These are phyloP conservation scores for Leptinotarsa peninsularis DNA, from an alignment of 2,888 invertebrate species.

Conservation along the genomic window DNA sequence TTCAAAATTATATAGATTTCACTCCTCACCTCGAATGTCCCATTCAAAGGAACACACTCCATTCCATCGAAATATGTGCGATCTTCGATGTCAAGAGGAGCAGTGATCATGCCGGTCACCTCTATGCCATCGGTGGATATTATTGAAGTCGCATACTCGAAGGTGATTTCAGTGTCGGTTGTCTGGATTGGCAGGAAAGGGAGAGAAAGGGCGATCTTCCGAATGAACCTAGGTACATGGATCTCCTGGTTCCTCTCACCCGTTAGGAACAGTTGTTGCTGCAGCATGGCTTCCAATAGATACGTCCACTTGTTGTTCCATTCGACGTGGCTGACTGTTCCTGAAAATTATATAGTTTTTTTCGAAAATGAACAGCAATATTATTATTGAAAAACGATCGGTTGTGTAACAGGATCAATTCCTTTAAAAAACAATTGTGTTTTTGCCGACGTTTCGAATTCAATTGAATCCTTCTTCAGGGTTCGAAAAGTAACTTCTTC, in stretches of 20 bases:
- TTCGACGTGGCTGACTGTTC: constrained; percentile 54
- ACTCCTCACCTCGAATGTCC: constrained; percentile 49
- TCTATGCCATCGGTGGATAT: constrained; percentile 60
- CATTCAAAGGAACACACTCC: constrained; percentile 58
- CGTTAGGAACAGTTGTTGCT: constrained; percentile 76
- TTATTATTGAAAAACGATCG: too few species aligned
- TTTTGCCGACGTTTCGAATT: too few species aligned
- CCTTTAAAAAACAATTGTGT: too few species aligned
- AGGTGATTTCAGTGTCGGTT: constrained; percentile 56
- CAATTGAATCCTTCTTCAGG: too few species aligned
- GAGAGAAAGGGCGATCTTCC: constrained; percentile 66
- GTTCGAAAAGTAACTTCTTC: too few species aligned
- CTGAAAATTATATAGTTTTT: constrained; percentile 41
- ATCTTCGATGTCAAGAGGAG: constrained; percentile 51
- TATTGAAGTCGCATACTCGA: constrained; percentile 59
- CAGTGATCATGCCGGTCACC: constrained; percentile 56
- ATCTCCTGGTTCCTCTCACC: constrained; percentile 76
- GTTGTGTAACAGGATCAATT: too few species aligned
- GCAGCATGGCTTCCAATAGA: constrained; percentile 90
- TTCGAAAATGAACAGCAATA: not conserved
- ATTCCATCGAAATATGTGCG: constrained; percentile 52
- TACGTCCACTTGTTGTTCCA: constrained; percentile 80
- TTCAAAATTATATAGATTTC: too few species aligned
- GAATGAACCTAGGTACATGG: constrained; percentile 76
- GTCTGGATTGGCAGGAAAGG: constrained; percentile 54